Evolutionary conservation across 2,888 invertebrate genomes (phyloP).

Genomic region (Lissocephala sabroskyi): DNA sequence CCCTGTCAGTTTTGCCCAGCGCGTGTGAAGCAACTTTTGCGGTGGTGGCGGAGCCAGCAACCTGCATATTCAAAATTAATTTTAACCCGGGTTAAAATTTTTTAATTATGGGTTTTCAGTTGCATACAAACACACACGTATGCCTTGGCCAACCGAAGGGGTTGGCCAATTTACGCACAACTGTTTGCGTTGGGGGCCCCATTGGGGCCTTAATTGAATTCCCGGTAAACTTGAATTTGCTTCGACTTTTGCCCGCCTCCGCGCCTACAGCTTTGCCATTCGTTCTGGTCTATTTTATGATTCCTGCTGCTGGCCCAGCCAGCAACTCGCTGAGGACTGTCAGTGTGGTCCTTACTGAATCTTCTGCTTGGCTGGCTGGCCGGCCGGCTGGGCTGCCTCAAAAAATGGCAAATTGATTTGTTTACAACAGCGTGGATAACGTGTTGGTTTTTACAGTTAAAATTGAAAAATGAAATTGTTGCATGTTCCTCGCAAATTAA

Average conservation of each 20-base stretch:
- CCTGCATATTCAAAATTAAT: constrained; percentile 55
- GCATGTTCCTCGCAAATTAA: constrained; percentile 61
- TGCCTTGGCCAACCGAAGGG: constrained; percentile 6
- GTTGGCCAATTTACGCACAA: constrained; percentile 33
- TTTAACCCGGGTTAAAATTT: constrained; percentile 53
- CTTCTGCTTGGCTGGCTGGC: not conserved
- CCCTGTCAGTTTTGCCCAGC: not conserved
- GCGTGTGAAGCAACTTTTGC: constrained; percentile 13
- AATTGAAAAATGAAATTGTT: constrained; percentile 63
- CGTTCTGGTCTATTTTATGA: not conserved
- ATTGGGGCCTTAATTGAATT: constrained; percentile 55
- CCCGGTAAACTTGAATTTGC: constrained; percentile 20
- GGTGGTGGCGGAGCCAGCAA: not conserved
- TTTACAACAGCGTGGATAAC: constrained; percentile 47
- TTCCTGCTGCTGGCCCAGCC: no score
- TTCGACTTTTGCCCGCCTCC: no score
- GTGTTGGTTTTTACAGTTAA: constrained; percentile 66
- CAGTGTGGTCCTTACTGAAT: constrained; percentile 39
- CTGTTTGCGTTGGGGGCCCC: constrained; percentile 17
- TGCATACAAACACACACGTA: no score
- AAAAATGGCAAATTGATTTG: constrained; percentile 53
- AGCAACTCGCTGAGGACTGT: no score
- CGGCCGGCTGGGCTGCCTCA: not conserved
- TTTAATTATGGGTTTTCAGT: constrained; percentile 57
- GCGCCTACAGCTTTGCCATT: no score